Base-by-base conservation (phyloP, 1,140 invertebrate species). In the Amyelois transitella region DNA sequence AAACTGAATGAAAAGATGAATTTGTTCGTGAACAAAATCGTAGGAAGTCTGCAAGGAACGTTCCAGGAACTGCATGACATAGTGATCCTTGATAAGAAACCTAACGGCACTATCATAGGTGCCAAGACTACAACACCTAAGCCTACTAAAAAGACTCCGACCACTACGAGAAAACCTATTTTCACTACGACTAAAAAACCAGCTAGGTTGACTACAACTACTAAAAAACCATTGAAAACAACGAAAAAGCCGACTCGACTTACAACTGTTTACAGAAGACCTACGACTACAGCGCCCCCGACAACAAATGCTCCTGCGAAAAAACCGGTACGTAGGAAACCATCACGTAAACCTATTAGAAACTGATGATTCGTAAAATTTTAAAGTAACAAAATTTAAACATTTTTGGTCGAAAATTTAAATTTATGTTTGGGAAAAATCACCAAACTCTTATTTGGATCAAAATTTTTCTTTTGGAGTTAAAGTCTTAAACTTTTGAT, bases 51-150 rank as follows among this genome's bases (percentile, higher is more conserved):
- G 1, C 93, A 95, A 80, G 94, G 92, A 12, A 95, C 95, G 18
- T 96, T 96, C 71, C 91, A 94, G 60, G 93, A 94, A 50, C 72
- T 96, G 10, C 93, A 94, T 60, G 94, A 95, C 60, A 92, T 96
- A 43, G 92, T 96, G 3, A 87, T 89, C 22, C 62, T 89, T 25
- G 90, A 92, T 64, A 91, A 90, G 43, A 89, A 88, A 17, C 89
- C 89, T n/a, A 91, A 90, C 51, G 59, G 69, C 0, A 86, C 88
- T 1, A 61, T 71, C 4, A 64, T 67, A 44, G 72, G 64, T 25
- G 21, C 20, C 21, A 69, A 61, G 58, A 67, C 64, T 24, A 79
- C 85, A 6, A 80, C 84, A 7, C 53, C 69, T 2, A 76, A 75
- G 38, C 80, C 81, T 12, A 67, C 65, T 0, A 85, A 76, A 20